Percentiles rank a stretch among this genome's conserved stretches.
These are phyloP conservation scores for Loriculus beryllinus DNA, from an alignment of 2,797 vertebrate genomes.

Conservation along the genomic window DNA sequence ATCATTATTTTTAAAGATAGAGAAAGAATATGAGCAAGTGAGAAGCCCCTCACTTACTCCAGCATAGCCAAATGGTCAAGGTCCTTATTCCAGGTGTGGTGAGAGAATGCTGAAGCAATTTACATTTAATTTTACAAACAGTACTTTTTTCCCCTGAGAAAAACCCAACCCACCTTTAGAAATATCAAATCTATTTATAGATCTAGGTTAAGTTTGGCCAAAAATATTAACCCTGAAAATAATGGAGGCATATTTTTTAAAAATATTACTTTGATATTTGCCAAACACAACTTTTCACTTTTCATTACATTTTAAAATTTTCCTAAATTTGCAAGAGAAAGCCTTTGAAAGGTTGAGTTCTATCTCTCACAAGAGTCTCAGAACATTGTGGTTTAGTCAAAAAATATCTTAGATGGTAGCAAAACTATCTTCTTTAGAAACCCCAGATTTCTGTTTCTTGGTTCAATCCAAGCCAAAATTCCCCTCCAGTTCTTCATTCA, in stretches of 20 bases:
- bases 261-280: background rate
- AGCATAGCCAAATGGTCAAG: background rate
- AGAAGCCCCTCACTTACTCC: background rate
- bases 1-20: background rate
- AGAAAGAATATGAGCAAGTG: background rate
- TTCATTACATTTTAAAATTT: background rate
- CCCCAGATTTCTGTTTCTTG: background rate
- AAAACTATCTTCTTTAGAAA: background rate
- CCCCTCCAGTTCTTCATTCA: background rate
- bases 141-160: background rate
- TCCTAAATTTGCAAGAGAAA: background rate
- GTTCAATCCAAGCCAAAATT: background rate
- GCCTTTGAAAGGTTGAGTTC: background rate
- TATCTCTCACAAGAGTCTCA: background rate
- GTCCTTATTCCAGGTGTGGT: background rate
- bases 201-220: background rate
- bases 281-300: background rate
- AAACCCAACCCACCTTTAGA: background rate
- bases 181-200: background rate
- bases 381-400: background rate
- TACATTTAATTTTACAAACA: background rate
- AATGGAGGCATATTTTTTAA: background rate
- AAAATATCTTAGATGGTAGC: background rate
- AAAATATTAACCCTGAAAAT: background rate
- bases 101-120: background rate